phyloP scores from a whole-genome alignment of 2,888 invertebrate genomes.

The Norana najaformis region DNA sequence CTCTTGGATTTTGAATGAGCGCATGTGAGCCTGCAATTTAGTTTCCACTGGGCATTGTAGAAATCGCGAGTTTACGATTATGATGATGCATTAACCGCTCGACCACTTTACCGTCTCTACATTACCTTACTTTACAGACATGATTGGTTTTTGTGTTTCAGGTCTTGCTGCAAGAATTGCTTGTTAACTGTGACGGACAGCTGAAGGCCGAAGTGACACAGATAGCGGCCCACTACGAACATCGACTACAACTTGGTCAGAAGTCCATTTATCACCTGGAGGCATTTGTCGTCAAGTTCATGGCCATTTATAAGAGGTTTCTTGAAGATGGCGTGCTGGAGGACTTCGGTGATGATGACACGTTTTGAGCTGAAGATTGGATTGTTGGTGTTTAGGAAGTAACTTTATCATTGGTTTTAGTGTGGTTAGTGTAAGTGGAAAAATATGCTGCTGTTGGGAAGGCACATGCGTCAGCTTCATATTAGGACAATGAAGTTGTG shows the following conservation, averaged over 20 bases:
- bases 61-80: too few species aligned
- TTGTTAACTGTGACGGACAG: conserved; percentile 85
- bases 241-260: conserved; percentile 85
- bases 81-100: too few species aligned
- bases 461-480: not conserved
- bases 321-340: conserved; percentile 70
- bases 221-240: conserved; percentile 87
- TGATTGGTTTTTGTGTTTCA: conserved; percentile 50
- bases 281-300: conserved; percentile 93
- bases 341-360: conserved; percentile 32
- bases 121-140: too few species aligned
- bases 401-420: not conserved
- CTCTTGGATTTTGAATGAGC: too few species aligned
- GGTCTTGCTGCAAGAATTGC: conserved; percentile 79
- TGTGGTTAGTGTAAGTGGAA: not conserved
- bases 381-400: not conserved
- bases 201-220: conserved; percentile 83
- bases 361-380: not conserved
- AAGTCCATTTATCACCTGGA: conserved; percentile 96
- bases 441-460: not conserved
- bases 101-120: too few species aligned
- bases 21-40: too few species aligned
- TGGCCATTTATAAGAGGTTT: conserved; percentile 88
- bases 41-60: too few species aligned
- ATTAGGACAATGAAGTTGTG: not conserved